Evolutionary conservation across 2,797 vertebrate species (phyloP), one percentile per base, ranked within the genome.

Genomic region (Sebastes kiyomatsui): DNA sequence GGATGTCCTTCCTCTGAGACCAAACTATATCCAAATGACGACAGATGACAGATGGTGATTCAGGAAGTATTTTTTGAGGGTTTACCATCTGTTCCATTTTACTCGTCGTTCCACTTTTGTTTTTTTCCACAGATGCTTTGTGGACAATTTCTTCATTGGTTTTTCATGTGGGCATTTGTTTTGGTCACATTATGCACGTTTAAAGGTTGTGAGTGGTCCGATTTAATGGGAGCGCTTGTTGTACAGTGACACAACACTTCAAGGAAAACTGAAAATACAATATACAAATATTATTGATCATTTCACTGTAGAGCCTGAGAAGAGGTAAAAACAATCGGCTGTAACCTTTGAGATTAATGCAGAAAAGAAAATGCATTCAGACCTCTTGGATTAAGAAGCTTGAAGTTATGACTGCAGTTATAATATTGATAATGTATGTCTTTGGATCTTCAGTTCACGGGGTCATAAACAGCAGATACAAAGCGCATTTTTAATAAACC

Each of bases 401-500:
- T 38, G 6, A 32, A 20, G 20, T 25, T n/a, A 32, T 54, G 46
- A 67, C 22, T 8, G 20, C 35, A 42, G 46, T 54, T 60, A 52
- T 16, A 18, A 55, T 30, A 42, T 5, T 49, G 27, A 49, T 49
- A 49, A 49, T 49, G 3, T n/a, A 52, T 52, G 1, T 22, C 49
- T 54, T 54, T 62, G 6, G 22, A 28, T 82, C n/a, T 72, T 23
- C 32, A 62, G 46, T 46, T 55, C 54, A 55, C 30, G 7, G n/a
- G 13, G 10, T 67, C 58, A 49, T 8, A 16, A 42, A 18, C 13
- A 64, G 12, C 56, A 38, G 35, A 49, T 27, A 7, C 25, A 49
- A n/a, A 64, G 18, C 18, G 25, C 7, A 59, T 72, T 30, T 67
- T 72, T 55, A 86, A 81, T 75, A 67, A 82, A 72, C 8, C 83